These are phyloP conservation scores for Micromussa lordhowensis DNA, from an alignment of 92 coral and sea anemone species.

Conservation along the genomic window DNA sequence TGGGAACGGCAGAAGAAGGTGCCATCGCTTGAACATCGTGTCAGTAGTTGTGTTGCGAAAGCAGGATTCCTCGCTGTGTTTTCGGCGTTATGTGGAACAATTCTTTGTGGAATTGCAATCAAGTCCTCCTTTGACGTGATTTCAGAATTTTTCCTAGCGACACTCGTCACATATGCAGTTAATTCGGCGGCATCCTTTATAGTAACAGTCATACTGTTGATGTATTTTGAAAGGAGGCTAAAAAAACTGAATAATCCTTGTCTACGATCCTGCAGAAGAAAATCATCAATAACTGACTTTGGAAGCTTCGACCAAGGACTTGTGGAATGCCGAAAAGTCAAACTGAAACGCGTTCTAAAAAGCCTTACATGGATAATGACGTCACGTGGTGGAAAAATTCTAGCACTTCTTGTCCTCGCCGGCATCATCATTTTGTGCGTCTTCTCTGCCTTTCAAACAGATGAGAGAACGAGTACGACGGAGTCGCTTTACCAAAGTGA, in stretches of 20 bases:
- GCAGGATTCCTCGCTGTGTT: conserved; percentile 44
- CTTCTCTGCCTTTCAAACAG: background rate
- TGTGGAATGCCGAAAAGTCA: conserved; percentile 14
- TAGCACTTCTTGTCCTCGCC: background rate
- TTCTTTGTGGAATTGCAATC: conserved; percentile 31
- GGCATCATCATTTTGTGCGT: background rate
- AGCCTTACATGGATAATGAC: background rate
- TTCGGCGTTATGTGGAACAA: conserved; percentile 16
- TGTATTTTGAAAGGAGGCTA: background rate
- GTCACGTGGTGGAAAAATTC: background rate
- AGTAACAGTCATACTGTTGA: background rate
- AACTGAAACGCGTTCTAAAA: background rate
- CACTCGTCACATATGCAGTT: conserved; percentile 26
- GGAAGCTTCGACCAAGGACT: background rate
- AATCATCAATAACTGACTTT: background rate
- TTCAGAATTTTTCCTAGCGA: conserved; percentile 24
- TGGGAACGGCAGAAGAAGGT: conserved; percentile 19
- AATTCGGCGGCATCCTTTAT: conserved; percentile 16
- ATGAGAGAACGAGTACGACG: background rate
- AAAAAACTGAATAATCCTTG: background rate
- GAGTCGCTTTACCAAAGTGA: background rate
- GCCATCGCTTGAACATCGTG: conserved; percentile 41
- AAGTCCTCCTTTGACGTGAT: conserved; percentile 48
- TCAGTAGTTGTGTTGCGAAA: conserved; percentile 33
- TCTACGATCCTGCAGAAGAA: background rate